These are phyloP conservation scores for Montipora capitata DNA, from an alignment of 92 coral and sea anemone genomes.

Conservation along the genomic window DNA sequence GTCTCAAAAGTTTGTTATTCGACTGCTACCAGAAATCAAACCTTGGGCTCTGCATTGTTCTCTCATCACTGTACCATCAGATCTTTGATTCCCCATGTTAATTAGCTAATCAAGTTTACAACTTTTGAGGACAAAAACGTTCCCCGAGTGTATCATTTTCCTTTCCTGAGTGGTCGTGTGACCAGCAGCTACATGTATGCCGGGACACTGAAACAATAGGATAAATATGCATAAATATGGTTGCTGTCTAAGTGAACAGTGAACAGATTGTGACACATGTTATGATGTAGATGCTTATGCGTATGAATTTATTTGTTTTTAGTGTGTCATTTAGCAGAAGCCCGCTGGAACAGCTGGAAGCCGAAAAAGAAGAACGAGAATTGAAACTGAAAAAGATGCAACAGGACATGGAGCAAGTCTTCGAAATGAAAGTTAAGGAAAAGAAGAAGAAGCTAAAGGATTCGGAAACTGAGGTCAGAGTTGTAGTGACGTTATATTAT, in stretches of 20 bases:
- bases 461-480: constrained; percentile 94
- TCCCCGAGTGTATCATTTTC: not conserved
- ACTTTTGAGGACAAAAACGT: too few relatives aligned
- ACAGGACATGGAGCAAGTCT: constrained; percentile 99
- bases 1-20: too few relatives aligned
- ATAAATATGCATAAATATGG: too few relatives aligned
- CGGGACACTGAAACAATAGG: too few relatives aligned
- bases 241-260: too few relatives aligned
- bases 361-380: constrained; percentile 95
- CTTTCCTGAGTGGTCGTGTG: too few relatives aligned
- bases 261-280: not conserved
- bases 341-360: constrained; percentile 97
- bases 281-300: not conserved
- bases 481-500: too few relatives aligned
- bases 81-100: not conserved
- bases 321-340: constrained; percentile 92
- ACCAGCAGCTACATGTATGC: too few relatives aligned
- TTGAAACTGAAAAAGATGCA: constrained; percentile 93
- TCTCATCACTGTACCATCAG: too few relatives aligned
- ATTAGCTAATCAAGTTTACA: not conserved
- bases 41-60: too few relatives aligned
- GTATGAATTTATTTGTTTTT: not conserved
- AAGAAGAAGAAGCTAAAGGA: constrained; percentile 98
- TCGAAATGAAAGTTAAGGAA: constrained; percentile 98
- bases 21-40: too few relatives aligned